Conservation (phyloP, 2,888 invertebrate genomes). For the Yponomeuta sedellus region DNA sequence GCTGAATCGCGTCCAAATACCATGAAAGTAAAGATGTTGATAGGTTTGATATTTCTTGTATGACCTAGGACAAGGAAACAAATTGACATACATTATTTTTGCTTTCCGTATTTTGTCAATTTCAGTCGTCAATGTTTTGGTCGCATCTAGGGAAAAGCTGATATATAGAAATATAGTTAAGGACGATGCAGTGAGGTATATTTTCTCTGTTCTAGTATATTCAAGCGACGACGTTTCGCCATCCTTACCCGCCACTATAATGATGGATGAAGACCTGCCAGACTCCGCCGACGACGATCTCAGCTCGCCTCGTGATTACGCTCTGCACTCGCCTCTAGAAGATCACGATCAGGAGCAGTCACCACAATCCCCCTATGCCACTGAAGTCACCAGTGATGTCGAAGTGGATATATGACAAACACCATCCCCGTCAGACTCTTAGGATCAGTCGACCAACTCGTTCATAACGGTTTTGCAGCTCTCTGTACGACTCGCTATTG, state of each 20-base stretch:
- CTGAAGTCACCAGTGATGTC: constrained; percentile 55
- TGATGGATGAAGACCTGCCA: constrained; percentile 66
- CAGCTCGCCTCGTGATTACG: constrained; percentile 56
- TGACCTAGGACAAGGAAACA: too few relatives aligned
- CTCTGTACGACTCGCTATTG: not conserved
- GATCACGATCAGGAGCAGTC: constrained; percentile 32
- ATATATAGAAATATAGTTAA: not conserved
- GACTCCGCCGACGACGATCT: constrained; percentile 54
- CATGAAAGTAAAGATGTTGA: too few relatives aligned
- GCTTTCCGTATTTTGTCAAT: too few relatives aligned
- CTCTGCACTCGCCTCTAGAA: constrained; percentile 36
- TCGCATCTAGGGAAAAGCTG: too few relatives aligned
- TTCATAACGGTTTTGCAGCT: constrained; percentile 13
- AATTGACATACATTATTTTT: too few relatives aligned
- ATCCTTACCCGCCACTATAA: constrained; percentile 69
- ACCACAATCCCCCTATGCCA: constrained; percentile 44
- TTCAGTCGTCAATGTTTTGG: too few relatives aligned
- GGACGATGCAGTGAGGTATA: not conserved
- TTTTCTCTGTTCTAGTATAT: constrained; percentile 45
- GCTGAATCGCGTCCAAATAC: too few relatives aligned
- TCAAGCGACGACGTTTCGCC: constrained; percentile 66
- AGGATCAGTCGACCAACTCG: constrained; percentile 32
- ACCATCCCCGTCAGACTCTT: constrained; percentile 44
- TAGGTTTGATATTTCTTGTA: too few relatives aligned
- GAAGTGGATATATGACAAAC: constrained; percentile 70